Evolutionary conservation across 2,113 vertebrate species (phyloP), one percentile per base, ranked within the genome.

Genomic region (Mugil cephalus): DNA sequence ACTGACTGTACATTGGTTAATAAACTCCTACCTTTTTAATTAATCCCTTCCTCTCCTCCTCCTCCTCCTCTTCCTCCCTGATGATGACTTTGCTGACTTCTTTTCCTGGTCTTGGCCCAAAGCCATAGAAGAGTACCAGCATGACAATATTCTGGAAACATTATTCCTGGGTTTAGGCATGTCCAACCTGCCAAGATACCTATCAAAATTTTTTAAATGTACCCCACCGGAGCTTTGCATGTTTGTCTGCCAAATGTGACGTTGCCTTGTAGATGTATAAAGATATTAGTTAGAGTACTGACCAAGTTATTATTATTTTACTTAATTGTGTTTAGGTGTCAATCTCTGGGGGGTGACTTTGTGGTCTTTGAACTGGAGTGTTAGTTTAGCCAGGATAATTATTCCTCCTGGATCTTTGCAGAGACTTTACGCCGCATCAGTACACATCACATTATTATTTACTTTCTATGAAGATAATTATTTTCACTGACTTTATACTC

Each of bases 31-130:
- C 60, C 34, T 71, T 66, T n/a, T 45, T 63, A 19, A 54, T 63
- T 77, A 15, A 62, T 65, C 56, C 69, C 47, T 30, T 30, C 24
- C 45, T 48, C 40, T 63, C 43, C 71, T 62, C 59, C 36, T 74
- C 62, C 53, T 61, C 54, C 36, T 66, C 64, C 58, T 74, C 58
- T 46, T 69, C 14, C 24, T 68, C 67, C 59, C 51, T 62, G 77
- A 56, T 62, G 30, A 74, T 79, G 68, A 80, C 53, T 76, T 48
- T 77, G 59, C 69, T 83, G 69, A 68, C 54, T 72, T 87, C 34
- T 80, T 82, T 77, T 78, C 54, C 68, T 65, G 45, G 55, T 74
- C 50, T 85, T 77, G 66, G 69, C 80, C 69, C 21, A 2, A 48
- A 12, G 10, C 52, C 35, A 53, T 45, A 47, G 54, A 77, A 68